Evolutionary conservation across 2,113 vertebrate species (phyloP).

Genomic region (Mohoua ochrocephala): DNA sequence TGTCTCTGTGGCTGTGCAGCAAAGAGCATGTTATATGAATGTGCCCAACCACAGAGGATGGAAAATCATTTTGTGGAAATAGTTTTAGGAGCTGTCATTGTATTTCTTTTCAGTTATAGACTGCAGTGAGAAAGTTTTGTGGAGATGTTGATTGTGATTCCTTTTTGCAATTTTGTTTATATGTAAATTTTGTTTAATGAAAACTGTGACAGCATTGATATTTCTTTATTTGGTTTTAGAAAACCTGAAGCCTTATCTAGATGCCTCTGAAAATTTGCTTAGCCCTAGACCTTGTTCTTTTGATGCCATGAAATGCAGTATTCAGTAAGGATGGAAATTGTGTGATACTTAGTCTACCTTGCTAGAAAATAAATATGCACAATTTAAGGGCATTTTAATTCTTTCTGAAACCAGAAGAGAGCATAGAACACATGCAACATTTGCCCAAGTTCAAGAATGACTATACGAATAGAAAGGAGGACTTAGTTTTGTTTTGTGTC

Average conservation of each 20-base stretch:
- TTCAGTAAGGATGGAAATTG: background rate
- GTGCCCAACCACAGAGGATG: fast-evolving
- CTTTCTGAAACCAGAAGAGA: background rate
- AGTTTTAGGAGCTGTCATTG: background rate
- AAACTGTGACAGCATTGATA: background rate
- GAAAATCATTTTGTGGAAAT: background rate
- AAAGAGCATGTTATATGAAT: background rate
- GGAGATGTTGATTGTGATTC: background rate
- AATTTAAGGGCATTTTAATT: background rate
- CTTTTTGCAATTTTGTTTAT: background rate
- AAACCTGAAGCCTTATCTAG: background rate
- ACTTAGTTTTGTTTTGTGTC: background rate
- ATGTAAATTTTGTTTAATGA: background rate
- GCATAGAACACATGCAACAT: background rate
- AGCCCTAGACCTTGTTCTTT: background rate
- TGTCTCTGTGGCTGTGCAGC: background rate
- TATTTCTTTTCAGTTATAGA: background rate
- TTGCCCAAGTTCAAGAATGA: background rate
- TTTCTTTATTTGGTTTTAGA: background rate
- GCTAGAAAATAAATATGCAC: background rate
- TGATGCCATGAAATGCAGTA: background rate
- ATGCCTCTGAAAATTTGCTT: background rate
- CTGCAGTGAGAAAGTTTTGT: background rate
- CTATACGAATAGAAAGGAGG: background rate
- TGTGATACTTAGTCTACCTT: background rate